Evolutionary conservation across 2,888 invertebrate species (phyloP).

Genomic region (Stenchaetothrips biformis): DNA sequence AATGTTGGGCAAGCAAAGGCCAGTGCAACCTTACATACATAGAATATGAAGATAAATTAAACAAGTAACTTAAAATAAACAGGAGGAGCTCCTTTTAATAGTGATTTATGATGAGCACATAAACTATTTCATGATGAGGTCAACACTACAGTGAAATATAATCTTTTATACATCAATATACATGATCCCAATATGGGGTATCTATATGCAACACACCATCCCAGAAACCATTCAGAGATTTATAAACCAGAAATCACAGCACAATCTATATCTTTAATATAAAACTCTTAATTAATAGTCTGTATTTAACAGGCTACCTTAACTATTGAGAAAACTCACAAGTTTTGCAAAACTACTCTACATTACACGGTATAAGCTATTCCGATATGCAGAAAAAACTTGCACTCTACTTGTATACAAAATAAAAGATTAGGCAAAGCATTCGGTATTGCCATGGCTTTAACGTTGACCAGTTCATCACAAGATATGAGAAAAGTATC

Average conservation of each 20-base stretch:
- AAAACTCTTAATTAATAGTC: too few species aligned
- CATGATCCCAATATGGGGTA: not conserved
- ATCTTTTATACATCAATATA: not conserved
- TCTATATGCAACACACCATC: not conserved
- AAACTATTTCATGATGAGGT: not conserved
- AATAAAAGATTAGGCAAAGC: not conserved
- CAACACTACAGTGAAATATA: not conserved
- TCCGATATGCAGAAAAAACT: too few species aligned
- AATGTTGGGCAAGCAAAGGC: not conserved
- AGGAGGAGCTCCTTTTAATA: not conserved
- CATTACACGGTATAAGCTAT: too few species aligned
- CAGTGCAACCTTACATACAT: not conserved
- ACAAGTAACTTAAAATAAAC: not conserved
- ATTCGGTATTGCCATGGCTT: not conserved
- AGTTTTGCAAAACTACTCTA: too few species aligned
- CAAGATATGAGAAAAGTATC: not conserved
- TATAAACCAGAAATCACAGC: constrained; percentile 16
- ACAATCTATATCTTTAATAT: not conserved
- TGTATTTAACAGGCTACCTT: too few species aligned
- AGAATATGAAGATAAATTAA: not conserved
- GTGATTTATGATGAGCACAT: not conserved
- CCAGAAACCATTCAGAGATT: not conserved
- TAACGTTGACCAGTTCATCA: not conserved
- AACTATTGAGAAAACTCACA: too few species aligned
- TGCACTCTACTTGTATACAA: not conserved